Conservation (phyloP, 2,797 vertebrate species). For the Micropoecilia bifurca region DNA sequence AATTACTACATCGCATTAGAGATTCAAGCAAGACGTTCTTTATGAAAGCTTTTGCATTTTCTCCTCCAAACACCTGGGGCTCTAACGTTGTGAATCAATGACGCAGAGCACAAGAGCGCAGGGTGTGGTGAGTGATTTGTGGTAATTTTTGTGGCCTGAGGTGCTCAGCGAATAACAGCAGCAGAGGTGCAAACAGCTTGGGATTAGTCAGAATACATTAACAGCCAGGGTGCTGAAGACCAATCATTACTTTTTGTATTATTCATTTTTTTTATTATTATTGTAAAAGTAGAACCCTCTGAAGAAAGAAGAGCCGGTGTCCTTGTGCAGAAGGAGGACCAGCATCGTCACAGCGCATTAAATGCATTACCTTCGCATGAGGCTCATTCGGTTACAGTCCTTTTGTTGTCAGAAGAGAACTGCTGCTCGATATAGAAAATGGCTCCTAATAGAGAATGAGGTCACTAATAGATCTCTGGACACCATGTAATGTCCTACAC, state of each 20-base stretch:
- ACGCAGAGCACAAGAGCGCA: slow-evolving; percentile 24
- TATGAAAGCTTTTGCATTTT: slow-evolving; percentile 47
- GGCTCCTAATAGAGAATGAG: slow-evolving; percentile 37
- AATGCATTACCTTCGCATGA: slow-evolving; percentile 24
- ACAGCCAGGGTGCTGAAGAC: slow-evolving; percentile 27
- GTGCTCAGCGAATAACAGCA: slow-evolving; percentile 31
- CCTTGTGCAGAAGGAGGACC: slow-evolving; percentile 11
- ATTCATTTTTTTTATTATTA: background rate
- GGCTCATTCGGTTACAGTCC: slow-evolving; percentile 18
- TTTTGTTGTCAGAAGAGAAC: background rate
- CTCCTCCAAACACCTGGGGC: slow-evolving; percentile 51
- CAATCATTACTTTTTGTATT: slow-evolving; percentile 8
- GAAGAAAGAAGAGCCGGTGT: slow-evolving; percentile 9
- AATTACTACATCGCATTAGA: slow-evolving; percentile 12
- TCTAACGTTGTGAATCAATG: slow-evolving; percentile 52
- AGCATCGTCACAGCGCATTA: background rate
- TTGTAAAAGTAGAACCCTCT: background rate
- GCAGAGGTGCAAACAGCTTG: slow-evolving; percentile 33
- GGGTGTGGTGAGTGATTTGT: slow-evolving; percentile 56
- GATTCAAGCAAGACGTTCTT: slow-evolving; percentile 23
- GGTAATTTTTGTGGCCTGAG: slow-evolving; percentile 51
- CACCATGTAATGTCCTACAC: background rate
- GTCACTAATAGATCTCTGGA: slow-evolving; percentile 10
- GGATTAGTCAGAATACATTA: slow-evolving; percentile 54
- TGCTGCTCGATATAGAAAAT: slow-evolving; percentile 16